Conservation (phyloP, 2,797 vertebrate species). For the Chaunax sp. region DNA sequence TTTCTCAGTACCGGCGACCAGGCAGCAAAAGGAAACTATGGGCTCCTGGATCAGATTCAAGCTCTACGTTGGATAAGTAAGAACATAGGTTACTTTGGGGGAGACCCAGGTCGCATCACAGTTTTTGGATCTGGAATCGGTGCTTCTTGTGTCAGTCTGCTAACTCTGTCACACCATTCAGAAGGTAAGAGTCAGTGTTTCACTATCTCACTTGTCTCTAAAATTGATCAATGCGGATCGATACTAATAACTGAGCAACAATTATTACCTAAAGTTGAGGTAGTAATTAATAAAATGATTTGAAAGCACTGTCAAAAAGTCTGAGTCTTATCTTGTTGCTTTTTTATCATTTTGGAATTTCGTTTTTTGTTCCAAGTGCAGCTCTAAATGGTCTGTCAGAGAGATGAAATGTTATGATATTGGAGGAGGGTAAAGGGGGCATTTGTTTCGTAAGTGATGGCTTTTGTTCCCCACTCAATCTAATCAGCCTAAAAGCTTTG, state of each 20-base stretch:
- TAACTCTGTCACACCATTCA: conserved; percentile 99
- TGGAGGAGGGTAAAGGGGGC: conserved; percentile 56
- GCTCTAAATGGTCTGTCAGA: conserved; percentile 54
- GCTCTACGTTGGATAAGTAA: conserved; percentile 93
- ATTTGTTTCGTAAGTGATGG: conserved; percentile 75
- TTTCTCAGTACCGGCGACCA: conserved; percentile 99
- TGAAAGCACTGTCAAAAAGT: conserved; percentile 23
- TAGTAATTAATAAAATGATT: conserved; percentile 12
- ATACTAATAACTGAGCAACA: neutral
- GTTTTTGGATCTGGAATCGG: conserved; percentile 99
- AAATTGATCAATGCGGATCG: conserved; percentile 17
- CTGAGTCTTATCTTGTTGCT: too few relatives aligned
- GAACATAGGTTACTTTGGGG: conserved; percentile 86
- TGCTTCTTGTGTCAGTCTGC: conserved; percentile 97
- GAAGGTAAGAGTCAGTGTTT: conserved; percentile 88
- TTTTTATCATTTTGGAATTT: conserved; percentile 42
- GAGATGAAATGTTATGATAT: conserved; percentile 67
- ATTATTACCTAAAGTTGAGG: neutral
- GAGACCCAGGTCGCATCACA: conserved; percentile 84
- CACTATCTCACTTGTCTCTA: neutral
- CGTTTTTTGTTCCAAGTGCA: conserved; percentile 46
- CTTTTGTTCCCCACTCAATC: conserved; percentile 68
- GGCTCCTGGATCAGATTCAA: conserved; percentile 97
- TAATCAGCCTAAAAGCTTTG: conserved; percentile 80
- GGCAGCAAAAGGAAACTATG: conserved; percentile 98